Conservation (phyloP, 2,797 vertebrate species). For the Zalophus californianus region DNA sequence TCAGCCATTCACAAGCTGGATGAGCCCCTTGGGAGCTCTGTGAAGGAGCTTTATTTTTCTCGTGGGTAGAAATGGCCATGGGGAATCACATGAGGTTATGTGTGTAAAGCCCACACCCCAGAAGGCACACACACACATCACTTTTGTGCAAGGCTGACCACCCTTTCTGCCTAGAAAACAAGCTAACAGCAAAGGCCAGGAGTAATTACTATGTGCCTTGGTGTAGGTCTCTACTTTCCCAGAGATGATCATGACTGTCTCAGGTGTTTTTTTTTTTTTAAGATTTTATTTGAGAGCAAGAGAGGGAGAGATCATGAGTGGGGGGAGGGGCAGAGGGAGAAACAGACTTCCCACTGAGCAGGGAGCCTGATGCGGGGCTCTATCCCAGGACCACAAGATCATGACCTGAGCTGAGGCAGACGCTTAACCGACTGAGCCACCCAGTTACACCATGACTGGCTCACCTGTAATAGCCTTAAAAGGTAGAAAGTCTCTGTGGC, state of each 20-base stretch:
- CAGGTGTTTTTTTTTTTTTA: accelerated
- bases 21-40: background rate
- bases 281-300: background rate
- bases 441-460: too few relatives aligned
- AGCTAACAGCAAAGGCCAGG: background rate
- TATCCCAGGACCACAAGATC: background rate
- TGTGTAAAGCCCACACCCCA: background rate
- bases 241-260: background rate
- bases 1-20: background rate
- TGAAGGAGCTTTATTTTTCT: background rate
- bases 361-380: background rate
- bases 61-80: too few relatives aligned
- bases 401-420: background rate
- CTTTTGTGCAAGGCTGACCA: background rate
- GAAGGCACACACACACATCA: background rate
- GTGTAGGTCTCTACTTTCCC: background rate
- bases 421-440: background rate
- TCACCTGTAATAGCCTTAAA: too few relatives aligned
- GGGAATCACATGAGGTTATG: background rate
- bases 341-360: background rate
- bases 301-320: background rate
- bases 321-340: background rate
- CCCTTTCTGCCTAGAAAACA: background rate
- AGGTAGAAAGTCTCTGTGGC: background rate
- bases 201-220: accelerated